Percentiles rank a stretch among this genome's conserved stretches.
phyloP scores from a whole-genome alignment of 2,113 vertebrate species.

The Strigops habroptila region DNA sequence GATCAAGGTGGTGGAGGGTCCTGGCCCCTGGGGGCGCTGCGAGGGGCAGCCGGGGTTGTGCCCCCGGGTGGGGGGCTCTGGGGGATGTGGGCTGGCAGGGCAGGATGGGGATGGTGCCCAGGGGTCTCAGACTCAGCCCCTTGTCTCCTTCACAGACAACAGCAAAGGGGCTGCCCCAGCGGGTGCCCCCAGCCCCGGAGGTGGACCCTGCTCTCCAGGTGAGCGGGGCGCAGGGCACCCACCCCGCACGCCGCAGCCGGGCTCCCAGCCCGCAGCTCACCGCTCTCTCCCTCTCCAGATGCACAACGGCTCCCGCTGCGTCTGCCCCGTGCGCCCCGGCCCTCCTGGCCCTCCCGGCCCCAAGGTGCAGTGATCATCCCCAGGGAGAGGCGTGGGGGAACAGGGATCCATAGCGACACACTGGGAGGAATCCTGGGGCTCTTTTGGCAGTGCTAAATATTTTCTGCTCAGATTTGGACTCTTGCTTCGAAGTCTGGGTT shows the following conservation, averaged over 20 bases:
- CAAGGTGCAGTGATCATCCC: neutral
- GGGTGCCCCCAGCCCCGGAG: neutral
- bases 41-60: neutral
- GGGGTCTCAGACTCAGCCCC: neutral
- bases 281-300: neutral
- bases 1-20: slow-evolving; percentile 19
- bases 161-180: neutral
- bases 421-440: neutral
- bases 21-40: neutral
- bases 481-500: neutral
- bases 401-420: rapidly evolving
- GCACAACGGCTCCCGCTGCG: slow-evolving; percentile 20
- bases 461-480: neutral
- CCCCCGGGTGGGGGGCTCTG: neutral
- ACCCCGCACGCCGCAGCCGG: rapidly evolving
- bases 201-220: neutral
- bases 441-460: neutral
- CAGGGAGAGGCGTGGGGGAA: rapidly evolving
- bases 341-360: slow-evolving; percentile 25
- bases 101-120: rapidly evolving
- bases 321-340: slow-evolving; percentile 40
- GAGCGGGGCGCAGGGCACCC: neutral
- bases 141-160: neutral
- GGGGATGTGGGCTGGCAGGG: neutral
- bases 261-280: rapidly evolving